Percentiles rank a stretch among this genome's conserved stretches.
phyloP scores from a whole-genome alignment of 2,888 invertebrate species.

The Phaedon cochleariae region DNA sequence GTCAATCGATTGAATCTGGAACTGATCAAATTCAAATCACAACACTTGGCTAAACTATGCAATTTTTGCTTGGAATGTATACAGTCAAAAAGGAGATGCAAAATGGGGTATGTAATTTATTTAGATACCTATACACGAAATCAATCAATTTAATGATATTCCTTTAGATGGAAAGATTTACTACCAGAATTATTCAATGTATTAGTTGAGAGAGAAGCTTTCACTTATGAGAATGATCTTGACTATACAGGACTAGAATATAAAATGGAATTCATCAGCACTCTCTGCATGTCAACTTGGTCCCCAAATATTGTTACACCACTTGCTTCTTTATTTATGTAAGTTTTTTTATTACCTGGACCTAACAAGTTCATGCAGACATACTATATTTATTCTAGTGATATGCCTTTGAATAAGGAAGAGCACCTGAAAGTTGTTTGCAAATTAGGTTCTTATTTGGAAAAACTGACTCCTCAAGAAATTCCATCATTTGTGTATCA shows the following conservation, averaged over 20 bases:
- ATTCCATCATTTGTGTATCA: conserved; percentile 75
- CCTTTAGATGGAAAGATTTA: conserved; percentile 72
- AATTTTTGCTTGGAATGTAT: conserved; percentile 67
- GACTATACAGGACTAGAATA: conserved; percentile 69
- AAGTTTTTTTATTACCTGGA: conserved; percentile 38
- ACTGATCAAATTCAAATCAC: conserved; percentile 63
- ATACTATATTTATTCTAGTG: conserved; percentile 58
- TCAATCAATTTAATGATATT: not conserved
- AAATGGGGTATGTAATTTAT: conserved; percentile 58
- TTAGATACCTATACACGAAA: not conserved
- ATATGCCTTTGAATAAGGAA: conserved; percentile 67
- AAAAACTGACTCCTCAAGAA: conserved; percentile 68
- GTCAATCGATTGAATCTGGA: conserved; percentile 64
- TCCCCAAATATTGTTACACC: conserved; percentile 68
- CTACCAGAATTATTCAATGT: conserved; percentile 70
- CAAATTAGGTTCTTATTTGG: conserved; percentile 69
- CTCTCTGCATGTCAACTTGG: conserved; percentile 71
- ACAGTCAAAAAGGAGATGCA: conserved; percentile 63
- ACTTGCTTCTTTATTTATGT: conserved; percentile 75
- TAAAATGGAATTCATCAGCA: conserved; percentile 68
- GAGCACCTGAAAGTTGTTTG: conserved; percentile 71
- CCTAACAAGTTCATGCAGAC: not conserved
- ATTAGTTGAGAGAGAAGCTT: conserved; percentile 64
- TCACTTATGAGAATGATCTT: conserved; percentile 68
- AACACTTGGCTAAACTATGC: conserved; percentile 66